Evolutionary conservation across 2,888 invertebrate species (phyloP).

Genomic region (Coelinius sp.): DNA sequence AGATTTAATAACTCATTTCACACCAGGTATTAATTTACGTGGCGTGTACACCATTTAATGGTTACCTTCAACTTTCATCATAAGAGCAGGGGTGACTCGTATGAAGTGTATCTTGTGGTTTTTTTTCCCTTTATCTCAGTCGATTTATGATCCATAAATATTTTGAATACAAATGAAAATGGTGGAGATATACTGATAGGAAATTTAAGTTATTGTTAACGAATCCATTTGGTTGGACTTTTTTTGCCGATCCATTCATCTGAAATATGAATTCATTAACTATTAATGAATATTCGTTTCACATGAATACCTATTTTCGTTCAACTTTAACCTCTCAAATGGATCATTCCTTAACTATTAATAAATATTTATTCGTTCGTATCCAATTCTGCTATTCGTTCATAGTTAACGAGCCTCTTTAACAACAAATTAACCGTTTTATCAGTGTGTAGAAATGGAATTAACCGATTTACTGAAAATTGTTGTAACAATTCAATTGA

Average conservation of each 20-base stretch:
- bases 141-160: slow-evolving; percentile 2
- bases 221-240: too few relatives aligned
- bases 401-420: too few relatives aligned
- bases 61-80: slow-evolving; percentile 11
- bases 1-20: slow-evolving; percentile 57
- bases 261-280: too few relatives aligned
- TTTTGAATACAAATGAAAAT: not conserved
- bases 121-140: not conserved
- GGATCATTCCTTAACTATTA: too few relatives aligned
- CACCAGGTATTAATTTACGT: slow-evolving; percentile 67
- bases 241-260: too few relatives aligned
- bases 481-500: slow-evolving; percentile 13
- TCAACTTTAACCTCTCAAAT: too few relatives aligned
- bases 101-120: not conserved
- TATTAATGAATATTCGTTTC: too few relatives aligned
- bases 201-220: too few relatives aligned
- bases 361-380: too few relatives aligned
- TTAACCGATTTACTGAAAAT: slow-evolving; percentile 1
- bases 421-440: too few relatives aligned
- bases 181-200: not conserved
- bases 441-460: not conserved
- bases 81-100: not conserved
- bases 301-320: too few relatives aligned
- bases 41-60: slow-evolving; percentile 62
- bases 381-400: too few relatives aligned